phyloP scores from a whole-genome alignment of 2,888 invertebrate genomes.

The Amphipoea oculea region DNA sequence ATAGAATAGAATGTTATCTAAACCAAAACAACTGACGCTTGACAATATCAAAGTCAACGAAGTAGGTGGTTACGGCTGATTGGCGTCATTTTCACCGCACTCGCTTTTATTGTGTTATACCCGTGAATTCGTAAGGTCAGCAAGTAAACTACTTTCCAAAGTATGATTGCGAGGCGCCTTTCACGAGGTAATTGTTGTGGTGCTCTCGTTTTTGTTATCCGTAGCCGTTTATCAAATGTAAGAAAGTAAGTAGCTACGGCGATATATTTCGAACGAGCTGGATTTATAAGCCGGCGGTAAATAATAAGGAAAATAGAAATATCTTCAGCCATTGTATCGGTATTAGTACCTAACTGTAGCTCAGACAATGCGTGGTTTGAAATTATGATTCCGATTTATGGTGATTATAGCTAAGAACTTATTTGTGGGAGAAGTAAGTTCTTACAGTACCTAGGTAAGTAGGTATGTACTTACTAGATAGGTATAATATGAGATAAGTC shows the following conservation, averaged over 20 bases:
- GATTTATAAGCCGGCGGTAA: conserved; percentile 46
- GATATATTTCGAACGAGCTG: conserved; percentile 51
- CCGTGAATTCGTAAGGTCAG: conserved; percentile 81
- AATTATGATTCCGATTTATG: conserved; percentile 28
- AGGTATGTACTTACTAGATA: not conserved
- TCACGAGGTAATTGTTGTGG: conserved; percentile 83
- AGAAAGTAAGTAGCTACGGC: conserved; percentile 59
- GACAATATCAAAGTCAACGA: conserved; percentile 44
- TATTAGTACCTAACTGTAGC: conserved; percentile 17
- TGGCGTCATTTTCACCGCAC: conserved; percentile 70
- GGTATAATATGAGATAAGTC: conserved; percentile 18
- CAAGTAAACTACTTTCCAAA: conserved; percentile 85
- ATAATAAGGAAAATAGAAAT: conserved; percentile 40
- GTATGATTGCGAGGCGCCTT: conserved; percentile 80
- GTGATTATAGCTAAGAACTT: conserved; percentile 23
- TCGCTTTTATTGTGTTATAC: conserved; percentile 66
- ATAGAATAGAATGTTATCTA: conserved; percentile 36
- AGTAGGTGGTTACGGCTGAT: conserved; percentile 64
- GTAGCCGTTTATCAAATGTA: conserved; percentile 70
- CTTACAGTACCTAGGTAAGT: not conserved
- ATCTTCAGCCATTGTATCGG: conserved; percentile 33
- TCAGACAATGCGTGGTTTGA: conserved; percentile 35
- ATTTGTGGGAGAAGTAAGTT: not conserved
- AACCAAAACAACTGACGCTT: conserved; percentile 43
- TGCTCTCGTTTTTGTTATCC: conserved; percentile 84